Evolutionary conservation across 2,888 invertebrate species (phyloP), one percentile per base, ranked within the genome.

Genomic region (Eumerus sabulonum): DNA sequence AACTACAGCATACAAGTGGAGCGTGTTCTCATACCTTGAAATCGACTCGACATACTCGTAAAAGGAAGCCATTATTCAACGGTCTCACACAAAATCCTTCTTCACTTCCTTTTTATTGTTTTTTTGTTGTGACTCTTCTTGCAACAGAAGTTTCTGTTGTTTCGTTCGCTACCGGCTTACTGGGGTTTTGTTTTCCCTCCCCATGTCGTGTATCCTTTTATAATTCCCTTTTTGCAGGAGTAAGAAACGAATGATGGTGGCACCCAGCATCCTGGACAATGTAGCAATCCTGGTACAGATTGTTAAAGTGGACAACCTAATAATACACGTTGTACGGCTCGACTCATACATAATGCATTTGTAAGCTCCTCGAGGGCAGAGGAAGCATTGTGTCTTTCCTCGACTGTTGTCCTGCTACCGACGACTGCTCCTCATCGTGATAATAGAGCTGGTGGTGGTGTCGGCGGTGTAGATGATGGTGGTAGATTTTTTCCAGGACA

Each of bases 271-370:
- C 60, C 74, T 60, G 73, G 70, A 74, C 73, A 79, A 68, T 74
- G 74, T 79, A 74, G 68, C 73, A 64, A 79, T 74, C 68, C 68
- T 79, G 68, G 79, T 81, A 66, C 74, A 71, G 81, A 81, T 81
- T 81, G 81, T 81, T 81, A 81, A 81, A 81, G 81, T 81, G 81
- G 81, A 81, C 81, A 81, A 81, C 81, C 81, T 81, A 81, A 81
- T 81, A 81, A 81, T 76, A 81, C 76, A 81, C 76, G 81, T 76
- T 76, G 76, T 76, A 81, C 60, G 70, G 66, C 81, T 81, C 66
- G 66, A 76, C 71, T 76, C 76, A 76, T 81, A 81, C 76, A 81
- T 81, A 81, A 81, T 81, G 81, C 81, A 81, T 81, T 76, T 79
- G 79, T 74, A 79, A 79, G 74, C 74, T 79, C 16, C 64, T 74